These are phyloP conservation scores for Danio kyathit DNA, from an alignment of 2,797 vertebrate genomes.

Conservation along the genomic window DNA sequence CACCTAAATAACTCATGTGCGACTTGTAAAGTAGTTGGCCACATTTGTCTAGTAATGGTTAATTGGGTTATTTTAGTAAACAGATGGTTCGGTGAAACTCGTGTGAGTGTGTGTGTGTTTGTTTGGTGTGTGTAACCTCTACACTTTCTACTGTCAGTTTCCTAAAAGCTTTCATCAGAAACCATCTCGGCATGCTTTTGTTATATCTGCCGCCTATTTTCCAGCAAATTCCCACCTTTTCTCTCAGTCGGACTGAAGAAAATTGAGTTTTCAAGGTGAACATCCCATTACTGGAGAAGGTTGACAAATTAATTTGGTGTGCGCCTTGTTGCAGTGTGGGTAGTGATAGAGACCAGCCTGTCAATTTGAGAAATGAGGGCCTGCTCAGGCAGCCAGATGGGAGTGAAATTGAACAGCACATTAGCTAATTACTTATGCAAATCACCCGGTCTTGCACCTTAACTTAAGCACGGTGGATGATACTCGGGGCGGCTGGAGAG, in stretches of 20 bases:
- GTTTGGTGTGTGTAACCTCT: constrained; percentile 15
- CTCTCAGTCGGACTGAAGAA: constrained; percentile 74
- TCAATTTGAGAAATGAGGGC: constrained; percentile 85
- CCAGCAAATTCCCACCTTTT: constrained; percentile 56
- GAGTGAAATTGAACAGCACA: constrained; percentile 81
- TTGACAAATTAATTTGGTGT: constrained; percentile 85
- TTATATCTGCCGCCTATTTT: constrained; percentile 58
- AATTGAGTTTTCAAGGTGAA: constrained; percentile 88
- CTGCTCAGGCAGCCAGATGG: constrained; percentile 79
- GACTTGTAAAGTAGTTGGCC: background rate
- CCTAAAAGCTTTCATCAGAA: constrained; percentile 53
- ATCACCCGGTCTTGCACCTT: constrained; percentile 78
- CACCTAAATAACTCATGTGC: background rate
- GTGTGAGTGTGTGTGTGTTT: background rate
- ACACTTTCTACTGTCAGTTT: constrained; percentile 14
- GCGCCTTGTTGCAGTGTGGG: constrained; percentile 78
- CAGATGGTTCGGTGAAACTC: background rate
- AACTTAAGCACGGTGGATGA: constrained; percentile 78
- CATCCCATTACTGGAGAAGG: constrained; percentile 82
- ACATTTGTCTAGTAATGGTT: background rate
- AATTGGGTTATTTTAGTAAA: background rate
- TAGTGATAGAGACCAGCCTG: constrained; percentile 82
- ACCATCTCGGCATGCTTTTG: constrained; percentile 58
- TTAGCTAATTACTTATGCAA: constrained; percentile 87
- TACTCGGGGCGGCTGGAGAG: constrained; percentile 72